Conservation (phyloP, 2,797 vertebrate genomes). For the Poecilia gillii region DNA sequence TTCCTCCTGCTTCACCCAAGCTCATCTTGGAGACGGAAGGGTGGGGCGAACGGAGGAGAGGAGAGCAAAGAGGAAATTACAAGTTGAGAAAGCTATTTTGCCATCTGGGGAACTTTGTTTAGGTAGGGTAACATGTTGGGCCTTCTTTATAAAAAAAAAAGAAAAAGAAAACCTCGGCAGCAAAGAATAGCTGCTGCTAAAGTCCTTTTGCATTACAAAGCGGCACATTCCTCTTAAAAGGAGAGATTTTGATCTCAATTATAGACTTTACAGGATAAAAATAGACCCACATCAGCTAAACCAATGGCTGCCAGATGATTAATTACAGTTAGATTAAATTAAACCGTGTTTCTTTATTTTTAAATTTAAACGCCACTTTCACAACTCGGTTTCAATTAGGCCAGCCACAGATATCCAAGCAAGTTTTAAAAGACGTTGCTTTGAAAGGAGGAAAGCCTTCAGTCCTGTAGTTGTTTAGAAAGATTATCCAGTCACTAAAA, state of each 20-base stretch:
- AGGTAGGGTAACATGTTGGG: conserved; percentile 46
- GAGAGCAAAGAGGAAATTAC: conserved; percentile 75
- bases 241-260: neutral
- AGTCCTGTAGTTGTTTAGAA: neutral
- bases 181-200: neutral
- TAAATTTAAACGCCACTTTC: neutral
- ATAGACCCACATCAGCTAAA: neutral
- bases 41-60: conserved; percentile 39
- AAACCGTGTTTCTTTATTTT: neutral
- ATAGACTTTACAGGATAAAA: neutral
- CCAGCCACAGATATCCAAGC: neutral
- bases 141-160: conserved; percentile 31
- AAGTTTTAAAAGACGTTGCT: neutral
- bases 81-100: conserved; percentile 76
- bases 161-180: neutral
- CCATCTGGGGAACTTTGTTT: conserved; percentile 71
- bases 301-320: neutral
- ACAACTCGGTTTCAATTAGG: neutral
- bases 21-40: conserved; percentile 29
- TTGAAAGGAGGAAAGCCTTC: neutral
- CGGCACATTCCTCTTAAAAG: neutral
- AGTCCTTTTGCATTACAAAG: neutral
- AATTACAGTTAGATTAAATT: neutral
- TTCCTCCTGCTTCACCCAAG: neutral
- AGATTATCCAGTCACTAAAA: neutral